These are phyloP conservation scores for Eubasilissa regina DNA, from an alignment of 1,140 invertebrate genomes.

Conservation along the genomic window DNA sequence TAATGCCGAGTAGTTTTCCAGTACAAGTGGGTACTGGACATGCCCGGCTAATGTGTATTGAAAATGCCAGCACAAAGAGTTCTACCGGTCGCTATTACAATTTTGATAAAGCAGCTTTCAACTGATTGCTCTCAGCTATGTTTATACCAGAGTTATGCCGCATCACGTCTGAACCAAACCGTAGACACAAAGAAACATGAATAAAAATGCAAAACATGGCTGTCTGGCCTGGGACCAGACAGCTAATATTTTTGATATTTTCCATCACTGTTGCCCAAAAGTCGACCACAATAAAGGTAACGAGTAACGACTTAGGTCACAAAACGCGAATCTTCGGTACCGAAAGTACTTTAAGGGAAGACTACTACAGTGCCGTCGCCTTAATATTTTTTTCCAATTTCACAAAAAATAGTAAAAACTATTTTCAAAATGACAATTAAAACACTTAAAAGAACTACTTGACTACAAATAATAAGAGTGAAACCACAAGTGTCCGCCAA, in stretches of 20 bases:
- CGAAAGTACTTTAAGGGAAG: too few species aligned
- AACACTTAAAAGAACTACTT: too few species aligned
- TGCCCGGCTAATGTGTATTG: neutral
- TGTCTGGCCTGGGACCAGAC: neutral
- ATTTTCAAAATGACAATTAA: too few species aligned
- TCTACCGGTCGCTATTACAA: neutral
- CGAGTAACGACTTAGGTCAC: too few species aligned
- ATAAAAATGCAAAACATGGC: constrained; percentile 7
- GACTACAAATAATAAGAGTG: too few species aligned
- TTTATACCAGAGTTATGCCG: neutral
- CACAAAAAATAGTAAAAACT: too few species aligned
- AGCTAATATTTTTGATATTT: constrained; percentile 23
- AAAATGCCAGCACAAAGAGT: neutral
- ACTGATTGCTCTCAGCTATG: constrained; percentile 20
- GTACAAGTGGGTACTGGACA: too few species aligned
- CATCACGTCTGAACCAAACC: neutral
- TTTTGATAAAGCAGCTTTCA: constrained; percentile 29
- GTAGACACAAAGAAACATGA: constrained; percentile 26
- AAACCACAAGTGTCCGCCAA: too few species aligned
- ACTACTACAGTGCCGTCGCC: too few species aligned
- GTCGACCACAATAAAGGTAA: neutral
- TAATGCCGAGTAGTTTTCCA: too few species aligned
- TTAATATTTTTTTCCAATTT: too few species aligned
- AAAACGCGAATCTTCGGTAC: too few species aligned
- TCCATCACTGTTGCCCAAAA: neutral